Evolutionary conservation across 1,140 invertebrate genomes (phyloP).

Genomic region (Lasioglossum baleicum): DNA sequence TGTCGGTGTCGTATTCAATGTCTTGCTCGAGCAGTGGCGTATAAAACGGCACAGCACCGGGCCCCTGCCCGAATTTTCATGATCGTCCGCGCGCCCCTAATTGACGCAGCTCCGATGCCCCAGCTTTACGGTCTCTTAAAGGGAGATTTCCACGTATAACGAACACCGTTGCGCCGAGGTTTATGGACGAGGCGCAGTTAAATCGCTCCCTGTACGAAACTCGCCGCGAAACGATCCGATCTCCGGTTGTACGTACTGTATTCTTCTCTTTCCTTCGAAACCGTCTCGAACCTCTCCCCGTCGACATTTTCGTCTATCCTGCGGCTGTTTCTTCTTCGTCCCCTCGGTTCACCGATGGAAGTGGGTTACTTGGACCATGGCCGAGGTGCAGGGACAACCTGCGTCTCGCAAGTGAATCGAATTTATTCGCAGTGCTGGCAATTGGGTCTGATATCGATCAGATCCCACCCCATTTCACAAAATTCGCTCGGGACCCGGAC

Average conservation of each 20-base stretch:
- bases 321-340: not conserved
- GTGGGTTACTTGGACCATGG: conserved; percentile 50
- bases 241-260: not conserved
- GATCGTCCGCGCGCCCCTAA: conserved; percentile 37
- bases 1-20: no score
- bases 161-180: conserved; percentile 28
- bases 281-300: not conserved
- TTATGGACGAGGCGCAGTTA: conserved; percentile 47
- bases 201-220: conserved; percentile 35
- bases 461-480: not conserved
- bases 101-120: conserved; percentile 35
- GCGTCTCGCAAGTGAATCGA: conserved; percentile 8
- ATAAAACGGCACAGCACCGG: not conserved
- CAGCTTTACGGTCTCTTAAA: conserved; percentile 37
- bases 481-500: not conserved
- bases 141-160: conserved; percentile 28
- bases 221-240: conserved; percentile 14
- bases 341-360: not conserved
- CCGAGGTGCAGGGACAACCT: conserved; percentile 20
- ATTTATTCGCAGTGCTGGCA: conserved; percentile 31
- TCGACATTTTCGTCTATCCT: conserved; percentile 18
- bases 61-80: conserved; percentile 27
- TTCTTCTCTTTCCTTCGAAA: conserved; percentile 14
- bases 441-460: conserved; percentile 34
- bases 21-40: no score